Conservation (phyloP, 2,113 vertebrate species). For the Puma concolor region DNA sequence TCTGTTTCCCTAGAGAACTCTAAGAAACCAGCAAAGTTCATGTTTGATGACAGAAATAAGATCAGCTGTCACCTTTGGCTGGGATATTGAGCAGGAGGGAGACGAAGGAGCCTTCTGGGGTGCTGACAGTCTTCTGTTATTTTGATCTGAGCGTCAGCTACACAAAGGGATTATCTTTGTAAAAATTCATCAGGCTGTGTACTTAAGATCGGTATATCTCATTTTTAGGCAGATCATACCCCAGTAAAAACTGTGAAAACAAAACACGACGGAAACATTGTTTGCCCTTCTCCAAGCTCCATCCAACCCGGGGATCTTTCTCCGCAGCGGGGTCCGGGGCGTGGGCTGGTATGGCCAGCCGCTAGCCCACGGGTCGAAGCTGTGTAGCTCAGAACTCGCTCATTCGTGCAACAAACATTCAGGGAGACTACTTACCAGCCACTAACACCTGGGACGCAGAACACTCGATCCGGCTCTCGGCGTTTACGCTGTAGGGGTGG, state of each 20-base stretch:
- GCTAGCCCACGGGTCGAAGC: background rate
- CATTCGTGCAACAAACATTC: background rate
- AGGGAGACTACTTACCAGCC: fast-evolving
- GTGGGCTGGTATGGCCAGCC: background rate
- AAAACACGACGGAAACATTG: background rate
- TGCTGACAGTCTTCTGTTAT: background rate
- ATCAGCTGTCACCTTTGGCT: too few species aligned
- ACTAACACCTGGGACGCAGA: background rate
- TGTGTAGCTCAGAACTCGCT: background rate
- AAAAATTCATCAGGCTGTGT: background rate
- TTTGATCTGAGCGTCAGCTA: background rate
- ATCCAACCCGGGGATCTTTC: background rate
- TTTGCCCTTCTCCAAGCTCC: background rate
- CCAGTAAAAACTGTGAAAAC: background rate
- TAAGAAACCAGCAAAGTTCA: background rate
- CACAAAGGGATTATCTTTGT: background rate
- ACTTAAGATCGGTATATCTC: background rate
- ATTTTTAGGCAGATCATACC: background rate
- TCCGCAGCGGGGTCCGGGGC: background rate
- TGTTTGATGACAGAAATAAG: background rate
- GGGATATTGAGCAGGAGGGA: background rate
- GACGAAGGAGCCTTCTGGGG: background rate
- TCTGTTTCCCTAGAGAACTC: background rate
- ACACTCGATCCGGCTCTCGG: background rate
- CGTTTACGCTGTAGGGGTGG: too few species aligned